Conservation (phyloP, 2,113 vertebrate genomes). For the Circaetus cinerascens region DNA sequence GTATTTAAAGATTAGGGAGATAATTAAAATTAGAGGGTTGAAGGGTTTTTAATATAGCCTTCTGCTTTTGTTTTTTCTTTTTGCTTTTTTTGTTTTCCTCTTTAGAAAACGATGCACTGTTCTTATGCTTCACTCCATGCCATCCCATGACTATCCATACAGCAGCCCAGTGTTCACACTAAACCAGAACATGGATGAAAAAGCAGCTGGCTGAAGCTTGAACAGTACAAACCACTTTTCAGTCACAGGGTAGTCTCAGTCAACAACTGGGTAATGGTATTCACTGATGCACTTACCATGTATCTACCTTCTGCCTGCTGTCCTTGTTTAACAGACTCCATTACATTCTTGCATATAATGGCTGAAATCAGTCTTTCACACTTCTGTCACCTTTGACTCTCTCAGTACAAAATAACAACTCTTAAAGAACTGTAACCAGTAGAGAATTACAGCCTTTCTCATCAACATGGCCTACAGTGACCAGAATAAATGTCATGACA, state of each 20-base stretch:
- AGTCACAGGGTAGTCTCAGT: not conserved
- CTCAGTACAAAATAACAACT: not conserved
- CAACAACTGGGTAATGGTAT: not conserved
- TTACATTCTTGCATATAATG: fast-evolving
- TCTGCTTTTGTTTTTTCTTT: not conserved
- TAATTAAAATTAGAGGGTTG: not conserved
- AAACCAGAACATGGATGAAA: not conserved
- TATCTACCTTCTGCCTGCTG: not conserved
- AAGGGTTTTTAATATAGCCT: not conserved
- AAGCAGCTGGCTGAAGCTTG: not conserved
- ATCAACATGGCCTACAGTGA: not conserved
- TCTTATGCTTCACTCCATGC: not conserved
- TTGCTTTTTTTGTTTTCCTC: not conserved
- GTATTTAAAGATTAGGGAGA: not conserved
- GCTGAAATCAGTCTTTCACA: not conserved
- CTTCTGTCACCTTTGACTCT: not conserved
- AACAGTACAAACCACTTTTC: not conserved
- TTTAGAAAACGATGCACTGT: fast-evolving
- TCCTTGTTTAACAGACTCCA: too few species aligned
- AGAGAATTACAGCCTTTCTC: not conserved
- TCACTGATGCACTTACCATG: too few species aligned
- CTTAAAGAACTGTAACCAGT: not conserved
- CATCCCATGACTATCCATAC: not conserved
- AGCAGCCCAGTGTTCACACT: not conserved
- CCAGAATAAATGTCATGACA: not conserved